Percentiles rank a stretch among this genome's conserved stretches.
Evolutionary conservation across 2,888 invertebrate species (phyloP).

Genomic region (Koerneria pararmatus): DNA sequence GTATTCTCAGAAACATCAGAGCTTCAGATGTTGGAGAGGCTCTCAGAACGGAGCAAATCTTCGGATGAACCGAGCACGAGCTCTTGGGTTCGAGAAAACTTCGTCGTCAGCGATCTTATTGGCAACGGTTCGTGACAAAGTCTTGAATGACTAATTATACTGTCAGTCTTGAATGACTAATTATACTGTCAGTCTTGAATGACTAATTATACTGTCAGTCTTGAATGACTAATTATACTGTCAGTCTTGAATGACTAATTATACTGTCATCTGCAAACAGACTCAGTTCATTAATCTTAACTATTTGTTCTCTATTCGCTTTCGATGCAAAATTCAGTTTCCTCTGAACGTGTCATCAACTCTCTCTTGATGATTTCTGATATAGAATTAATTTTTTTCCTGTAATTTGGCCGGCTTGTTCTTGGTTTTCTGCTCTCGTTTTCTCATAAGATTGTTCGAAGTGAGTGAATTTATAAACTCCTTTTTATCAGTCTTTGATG

Average conservation of each 20-base stretch:
- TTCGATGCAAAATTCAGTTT: too few relatives aligned
- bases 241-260: neutral
- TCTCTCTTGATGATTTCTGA: too few relatives aligned
- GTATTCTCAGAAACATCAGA: too few relatives aligned
- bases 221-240: neutral
- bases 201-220: neutral
- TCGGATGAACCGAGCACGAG: constrained; percentile 28
- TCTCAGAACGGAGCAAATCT: constrained; percentile 7
- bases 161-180: neutral
- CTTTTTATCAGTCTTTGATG: too few relatives aligned
- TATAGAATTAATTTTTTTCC: too few relatives aligned
- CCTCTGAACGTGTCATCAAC: too few relatives aligned
- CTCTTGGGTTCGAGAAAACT: constrained; percentile 33
- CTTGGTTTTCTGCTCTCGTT: too few relatives aligned
- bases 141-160: constrained; percentile 14
- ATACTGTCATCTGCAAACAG: neutral
- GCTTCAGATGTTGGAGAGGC: constrained; percentile 15
- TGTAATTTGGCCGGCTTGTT: too few relatives aligned
- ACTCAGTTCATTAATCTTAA: neutral
- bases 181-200: neutral
- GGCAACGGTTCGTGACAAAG: constrained; percentile 25
- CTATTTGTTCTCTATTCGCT: too few relatives aligned
- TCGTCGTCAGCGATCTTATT: constrained; percentile 31
- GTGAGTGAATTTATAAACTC: too few relatives aligned
- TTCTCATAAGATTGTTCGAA: too few relatives aligned